These are phyloP conservation scores for Poecilia velifera DNA, from an alignment of 2,797 vertebrate species.

Conservation along the genomic window DNA sequence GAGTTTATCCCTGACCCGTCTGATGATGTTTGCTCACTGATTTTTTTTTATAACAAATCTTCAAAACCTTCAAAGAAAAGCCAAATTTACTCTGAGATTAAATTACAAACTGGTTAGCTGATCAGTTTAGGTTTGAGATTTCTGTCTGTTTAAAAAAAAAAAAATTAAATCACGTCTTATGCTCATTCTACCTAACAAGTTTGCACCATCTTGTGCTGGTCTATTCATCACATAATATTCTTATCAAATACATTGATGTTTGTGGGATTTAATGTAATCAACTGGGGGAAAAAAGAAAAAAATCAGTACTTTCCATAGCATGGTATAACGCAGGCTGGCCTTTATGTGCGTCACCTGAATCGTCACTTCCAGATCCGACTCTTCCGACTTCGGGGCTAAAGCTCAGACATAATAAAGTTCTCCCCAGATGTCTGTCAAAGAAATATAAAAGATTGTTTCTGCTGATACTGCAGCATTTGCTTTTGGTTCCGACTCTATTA, in stretches of 20 bases:
- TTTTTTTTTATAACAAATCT: background rate
- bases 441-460: background rate
- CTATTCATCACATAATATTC: background rate
- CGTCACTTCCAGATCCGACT: background rate
- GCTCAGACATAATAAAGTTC: background rate
- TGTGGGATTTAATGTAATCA: background rate
- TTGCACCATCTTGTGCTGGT: background rate
- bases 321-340: background rate
- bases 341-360: background rate
- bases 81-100: background rate
- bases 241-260: background rate
- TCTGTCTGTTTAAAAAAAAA: background rate
- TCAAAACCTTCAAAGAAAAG: background rate
- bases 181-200: background rate
- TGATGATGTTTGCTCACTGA: background rate
- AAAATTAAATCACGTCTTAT: background rate
- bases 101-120: background rate
- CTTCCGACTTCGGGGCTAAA: background rate
- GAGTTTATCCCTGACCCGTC: background rate
- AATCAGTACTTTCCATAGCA: background rate
- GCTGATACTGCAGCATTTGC: constrained; percentile 5
- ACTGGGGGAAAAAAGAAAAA: too few relatives aligned
- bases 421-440: constrained; percentile 8
- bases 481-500: background rate
- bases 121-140: background rate